These are phyloP conservation scores for Motacilla tschutschensis DNA, from an alignment of 2,113 vertebrate genomes.

Conservation along the genomic window DNA sequence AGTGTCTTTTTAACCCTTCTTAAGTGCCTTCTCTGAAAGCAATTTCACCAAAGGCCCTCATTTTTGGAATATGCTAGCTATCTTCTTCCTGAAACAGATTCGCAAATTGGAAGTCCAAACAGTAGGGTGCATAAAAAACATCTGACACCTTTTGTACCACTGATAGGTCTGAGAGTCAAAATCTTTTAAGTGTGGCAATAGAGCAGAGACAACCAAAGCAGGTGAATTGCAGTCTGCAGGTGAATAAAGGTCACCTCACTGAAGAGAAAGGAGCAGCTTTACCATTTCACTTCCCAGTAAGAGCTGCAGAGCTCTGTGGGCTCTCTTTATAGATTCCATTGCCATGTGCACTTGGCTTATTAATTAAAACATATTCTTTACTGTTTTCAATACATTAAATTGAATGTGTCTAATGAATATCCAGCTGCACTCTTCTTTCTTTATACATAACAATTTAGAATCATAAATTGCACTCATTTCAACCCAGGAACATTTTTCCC, in stretches of 20 bases:
- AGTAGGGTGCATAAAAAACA: fast-evolving
- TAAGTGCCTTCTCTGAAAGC: background rate
- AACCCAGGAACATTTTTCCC: constrained; percentile 35
- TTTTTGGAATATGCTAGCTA: background rate
- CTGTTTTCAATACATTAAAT: constrained; percentile 42
- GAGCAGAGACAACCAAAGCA: background rate
- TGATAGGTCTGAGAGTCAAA: background rate
- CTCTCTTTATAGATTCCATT: background rate
- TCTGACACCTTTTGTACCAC: background rate
- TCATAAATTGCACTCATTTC: constrained; percentile 40
- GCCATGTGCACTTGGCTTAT: constrained; percentile 13
- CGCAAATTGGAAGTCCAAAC: background rate
- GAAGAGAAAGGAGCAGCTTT: background rate
- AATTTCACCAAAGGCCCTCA: background rate
- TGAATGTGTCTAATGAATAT: constrained; percentile 48
- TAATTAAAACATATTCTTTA: constrained; percentile 61
- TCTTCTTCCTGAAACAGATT: background rate
- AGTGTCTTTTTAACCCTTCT: background rate
- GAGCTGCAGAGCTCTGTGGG: background rate
- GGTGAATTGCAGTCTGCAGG: background rate
- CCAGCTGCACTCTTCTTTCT: constrained; percentile 46
- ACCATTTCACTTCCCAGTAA: background rate
- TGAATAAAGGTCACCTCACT: background rate
- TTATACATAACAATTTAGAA: constrained; percentile 38
- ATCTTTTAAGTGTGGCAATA: background rate